phyloP scores from a whole-genome alignment of 37 sponge, comb jelly and placozoan genomes.

The Hexactinellida sp. region DNA sequence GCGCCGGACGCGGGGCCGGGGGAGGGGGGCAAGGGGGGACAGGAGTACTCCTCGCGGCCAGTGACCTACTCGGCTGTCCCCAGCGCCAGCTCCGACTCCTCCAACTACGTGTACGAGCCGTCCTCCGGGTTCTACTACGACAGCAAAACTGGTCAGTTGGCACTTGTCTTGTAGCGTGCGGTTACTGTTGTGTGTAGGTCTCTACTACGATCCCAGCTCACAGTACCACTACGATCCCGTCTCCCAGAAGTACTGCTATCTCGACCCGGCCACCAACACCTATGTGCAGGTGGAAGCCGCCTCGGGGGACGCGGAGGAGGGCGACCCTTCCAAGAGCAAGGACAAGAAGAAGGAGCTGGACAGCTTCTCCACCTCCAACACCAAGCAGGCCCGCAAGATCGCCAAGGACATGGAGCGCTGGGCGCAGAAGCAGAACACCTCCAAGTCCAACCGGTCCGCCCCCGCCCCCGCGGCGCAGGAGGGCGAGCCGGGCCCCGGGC shows the following conservation, averaged over 20 bases:
- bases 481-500: neutral
- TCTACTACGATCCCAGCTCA: slow-evolving; percentile 90
- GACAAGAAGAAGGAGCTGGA: slow-evolving; percentile 26
- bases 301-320: neutral
- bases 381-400: slow-evolving; percentile 71
- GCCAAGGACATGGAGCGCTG: slow-evolving; percentile 95
- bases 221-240: slow-evolving; percentile 63
- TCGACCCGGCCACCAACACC: slow-evolving; percentile 24
- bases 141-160: slow-evolving; percentile 39
- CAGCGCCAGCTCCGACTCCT: slow-evolving; percentile 15
- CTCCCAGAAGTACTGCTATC: slow-evolving; percentile 54
- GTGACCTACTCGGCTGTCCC: neutral
- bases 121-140: slow-evolving; percentile 80
- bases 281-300: neutral
- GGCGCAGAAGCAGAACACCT: slow-evolving; percentile 81
- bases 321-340: neutral
- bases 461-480: slow-evolving; percentile 19
- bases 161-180: neutral
- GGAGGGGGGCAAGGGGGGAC: neutral
- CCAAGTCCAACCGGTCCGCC: slow-evolving; percentile 29
- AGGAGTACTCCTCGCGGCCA: neutral
- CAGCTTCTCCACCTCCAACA: neutral
- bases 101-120: slow-evolving; percentile 53
- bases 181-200: slow-evolving; percentile 5
- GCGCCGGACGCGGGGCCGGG: neutral